phyloP scores from a whole-genome alignment of 2,113 vertebrate genomes.

The Pogonocichla stellata region DNA sequence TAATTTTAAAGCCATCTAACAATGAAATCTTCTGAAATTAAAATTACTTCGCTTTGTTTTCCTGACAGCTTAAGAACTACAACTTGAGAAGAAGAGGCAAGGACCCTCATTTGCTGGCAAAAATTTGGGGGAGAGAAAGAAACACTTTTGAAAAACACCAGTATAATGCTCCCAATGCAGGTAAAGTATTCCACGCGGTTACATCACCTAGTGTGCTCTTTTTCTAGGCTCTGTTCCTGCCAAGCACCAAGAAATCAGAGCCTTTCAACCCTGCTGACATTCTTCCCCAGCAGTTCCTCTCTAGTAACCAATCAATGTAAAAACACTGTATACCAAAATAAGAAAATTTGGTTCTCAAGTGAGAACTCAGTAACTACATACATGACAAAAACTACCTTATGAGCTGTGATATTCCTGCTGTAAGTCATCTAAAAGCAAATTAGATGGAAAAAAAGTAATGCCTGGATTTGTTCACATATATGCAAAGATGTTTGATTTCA shows the following conservation, averaged over 20 bases:
- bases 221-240: neutral
- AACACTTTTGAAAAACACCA: neutral
- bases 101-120: neutral
- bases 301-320: neutral
- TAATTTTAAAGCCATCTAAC: neutral
- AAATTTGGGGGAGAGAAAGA: neutral
- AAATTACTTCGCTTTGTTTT: neutral
- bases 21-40: neutral
- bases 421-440: neutral
- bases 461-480: neutral
- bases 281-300: neutral
- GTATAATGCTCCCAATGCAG: neutral
- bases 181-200: neutral
- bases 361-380: neutral
- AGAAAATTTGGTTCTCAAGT: neutral
- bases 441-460: neutral
- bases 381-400: neutral
- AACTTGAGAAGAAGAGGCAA: neutral
- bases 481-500: neutral
- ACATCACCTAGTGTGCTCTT: neutral
- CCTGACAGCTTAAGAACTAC: neutral
- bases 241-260: neutral
- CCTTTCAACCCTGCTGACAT: neutral
- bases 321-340: neutral
- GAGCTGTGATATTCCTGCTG: neutral